phyloP scores from a whole-genome alignment of 1,140 invertebrate genomes.

The Tetramorium simillimum region DNA sequence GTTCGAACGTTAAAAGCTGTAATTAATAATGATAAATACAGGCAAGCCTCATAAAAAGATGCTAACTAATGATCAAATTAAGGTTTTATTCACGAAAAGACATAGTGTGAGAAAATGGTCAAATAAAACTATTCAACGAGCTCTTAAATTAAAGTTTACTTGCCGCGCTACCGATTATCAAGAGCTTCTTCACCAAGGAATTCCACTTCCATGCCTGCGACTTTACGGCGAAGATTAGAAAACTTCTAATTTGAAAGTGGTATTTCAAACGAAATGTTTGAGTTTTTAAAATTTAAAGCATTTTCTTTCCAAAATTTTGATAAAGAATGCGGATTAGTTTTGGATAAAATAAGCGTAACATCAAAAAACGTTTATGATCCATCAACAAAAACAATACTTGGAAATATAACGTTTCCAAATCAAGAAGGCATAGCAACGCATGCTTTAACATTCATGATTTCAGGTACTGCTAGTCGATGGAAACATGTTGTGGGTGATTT shows the following conservation, averaged over 20 bases:
- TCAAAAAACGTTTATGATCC: not conserved
- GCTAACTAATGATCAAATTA: not conserved
- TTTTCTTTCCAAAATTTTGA: not conserved
- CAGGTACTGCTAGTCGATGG: not conserved
- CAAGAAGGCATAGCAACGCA: not conserved
- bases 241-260: not conserved
- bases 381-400: not conserved
- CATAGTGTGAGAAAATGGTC: not conserved
- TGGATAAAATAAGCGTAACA: not conserved
- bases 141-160: not conserved
- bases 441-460: not conserved
- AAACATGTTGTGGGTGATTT: not conserved
- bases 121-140: not conserved
- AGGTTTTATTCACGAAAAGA: not conserved
- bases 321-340: not conserved
- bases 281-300: not conserved
- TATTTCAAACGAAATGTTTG: not conserved
- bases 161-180: not conserved
- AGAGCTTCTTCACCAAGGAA: not conserved
- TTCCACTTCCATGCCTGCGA: not conserved
- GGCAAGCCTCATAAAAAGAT: not conserved
- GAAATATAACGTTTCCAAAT: not conserved
- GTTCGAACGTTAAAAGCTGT: not conserved
- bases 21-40: not conserved
- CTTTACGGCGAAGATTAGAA: not conserved